Conservation (phyloP, 2,888 invertebrate species). For the Gerosis bhagava region DNA sequence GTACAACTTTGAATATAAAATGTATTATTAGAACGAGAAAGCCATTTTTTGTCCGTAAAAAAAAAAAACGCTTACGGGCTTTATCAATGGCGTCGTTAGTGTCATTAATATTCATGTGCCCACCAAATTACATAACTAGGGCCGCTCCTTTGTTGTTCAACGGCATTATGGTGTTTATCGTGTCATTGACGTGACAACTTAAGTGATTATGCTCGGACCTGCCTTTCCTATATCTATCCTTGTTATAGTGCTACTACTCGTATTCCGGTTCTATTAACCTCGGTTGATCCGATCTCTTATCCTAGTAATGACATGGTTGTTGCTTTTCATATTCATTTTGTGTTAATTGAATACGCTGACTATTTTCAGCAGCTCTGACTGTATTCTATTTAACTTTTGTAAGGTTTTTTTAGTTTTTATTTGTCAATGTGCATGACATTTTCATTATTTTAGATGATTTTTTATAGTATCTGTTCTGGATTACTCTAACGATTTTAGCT, state of each 20-base stretch:
- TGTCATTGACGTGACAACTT: constrained; percentile 26
- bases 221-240: constrained; percentile 22
- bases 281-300: constrained; percentile 16
- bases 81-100: constrained; percentile 16
- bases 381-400: too few species aligned
- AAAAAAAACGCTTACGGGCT: constrained; percentile 9
- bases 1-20: constrained; percentile 10
- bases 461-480: too few species aligned
- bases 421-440: too few species aligned
- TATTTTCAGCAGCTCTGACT: too few species aligned
- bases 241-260: constrained; percentile 11
- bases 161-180: constrained; percentile 25
- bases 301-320: constrained; percentile 8
- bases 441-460: too few species aligned
- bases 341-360: too few species aligned
- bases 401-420: too few species aligned
- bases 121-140: constrained; percentile 24
- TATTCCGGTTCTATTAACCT: constrained; percentile 17
- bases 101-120: constrained; percentile 26
- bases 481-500: too few species aligned
- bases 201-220: constrained; percentile 19
- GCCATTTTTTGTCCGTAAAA: constrained; percentile 7
- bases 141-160: constrained; percentile 23
- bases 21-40: constrained; percentile 4
- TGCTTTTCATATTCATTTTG: too few species aligned